Evolutionary conservation across 2,113 vertebrate genomes (phyloP).

Genomic region (Oryzias curvinotus): DNA sequence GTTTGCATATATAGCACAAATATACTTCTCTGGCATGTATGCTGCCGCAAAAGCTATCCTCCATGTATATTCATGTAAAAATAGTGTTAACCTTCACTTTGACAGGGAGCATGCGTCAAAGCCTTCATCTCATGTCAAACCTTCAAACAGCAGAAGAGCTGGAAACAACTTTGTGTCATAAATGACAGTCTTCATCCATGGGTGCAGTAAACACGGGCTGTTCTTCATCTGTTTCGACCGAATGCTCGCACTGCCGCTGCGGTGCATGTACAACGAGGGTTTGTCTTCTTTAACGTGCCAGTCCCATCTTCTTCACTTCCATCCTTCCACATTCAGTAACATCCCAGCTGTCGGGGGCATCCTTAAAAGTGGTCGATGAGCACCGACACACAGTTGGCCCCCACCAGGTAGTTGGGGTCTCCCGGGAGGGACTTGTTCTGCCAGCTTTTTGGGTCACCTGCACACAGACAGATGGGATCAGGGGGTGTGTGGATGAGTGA

Average conservation of each 20-base stretch:
- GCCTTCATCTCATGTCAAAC: constrained; percentile 75
- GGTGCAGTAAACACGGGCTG: constrained; percentile 73
- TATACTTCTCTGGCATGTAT: constrained; percentile 57
- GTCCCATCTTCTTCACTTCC: constrained; percentile 44
- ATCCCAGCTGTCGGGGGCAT: constrained; percentile 68
- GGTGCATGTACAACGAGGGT: constrained; percentile 27
- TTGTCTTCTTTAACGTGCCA: not conserved
- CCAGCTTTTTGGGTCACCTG: constrained; percentile 99
- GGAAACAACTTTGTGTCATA: constrained; percentile 53
- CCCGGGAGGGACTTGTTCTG: constrained; percentile 98
- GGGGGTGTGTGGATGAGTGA: constrained; percentile 9
- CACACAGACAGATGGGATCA: constrained; percentile 26
- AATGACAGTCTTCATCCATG: constrained; percentile 52
- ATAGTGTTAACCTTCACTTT: constrained; percentile 52
- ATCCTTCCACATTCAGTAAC: constrained; percentile 80
- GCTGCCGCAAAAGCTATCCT: constrained; percentile 49
- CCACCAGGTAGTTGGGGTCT: constrained; percentile 98
- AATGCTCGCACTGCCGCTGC: constrained; percentile 32
- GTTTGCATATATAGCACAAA: constrained; percentile 61
- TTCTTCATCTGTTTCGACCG: constrained; percentile 72
- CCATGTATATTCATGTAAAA: constrained; percentile 46
- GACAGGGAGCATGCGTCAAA: constrained; percentile 76
- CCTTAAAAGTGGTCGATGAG: constrained; percentile 98
- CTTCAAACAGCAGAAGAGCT: constrained; percentile 48
- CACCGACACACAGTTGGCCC: constrained; percentile 98